phyloP scores from a whole-genome alignment of 2,113 vertebrate genomes.

The Silurus glanis region DNA sequence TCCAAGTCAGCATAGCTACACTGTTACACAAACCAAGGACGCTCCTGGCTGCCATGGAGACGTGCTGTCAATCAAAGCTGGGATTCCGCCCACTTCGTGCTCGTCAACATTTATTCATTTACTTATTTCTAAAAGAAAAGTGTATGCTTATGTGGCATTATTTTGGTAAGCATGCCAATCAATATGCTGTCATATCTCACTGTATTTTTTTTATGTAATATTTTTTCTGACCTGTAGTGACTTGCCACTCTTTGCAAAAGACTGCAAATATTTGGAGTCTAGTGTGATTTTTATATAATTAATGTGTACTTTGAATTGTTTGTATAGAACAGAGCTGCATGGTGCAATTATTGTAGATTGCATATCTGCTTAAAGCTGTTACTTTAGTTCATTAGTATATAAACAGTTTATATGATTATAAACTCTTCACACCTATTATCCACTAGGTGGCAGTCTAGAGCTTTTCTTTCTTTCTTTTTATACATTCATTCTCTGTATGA shows the following conservation, averaged over 20 bases:
- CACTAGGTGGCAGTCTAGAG: background rate
- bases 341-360: background rate
- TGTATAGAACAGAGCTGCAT: background rate
- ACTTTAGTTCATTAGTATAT: background rate
- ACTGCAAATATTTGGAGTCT: background rate
- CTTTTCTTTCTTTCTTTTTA: too few species aligned
- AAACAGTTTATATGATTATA: background rate
- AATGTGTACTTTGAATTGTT: background rate
- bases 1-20: background rate
- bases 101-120: too few species aligned
- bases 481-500: too few species aligned
- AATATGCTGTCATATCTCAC: background rate
- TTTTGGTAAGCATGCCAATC: background rate
- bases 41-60: constrained; percentile 55
- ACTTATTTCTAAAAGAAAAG: background rate
- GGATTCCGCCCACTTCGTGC: constrained; percentile 15
- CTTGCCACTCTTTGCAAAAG: background rate
- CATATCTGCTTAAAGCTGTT: background rate
- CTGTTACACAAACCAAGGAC: constrained; percentile 37
- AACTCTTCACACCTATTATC: background rate
- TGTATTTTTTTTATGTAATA: background rate
- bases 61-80: constrained; percentile 11
- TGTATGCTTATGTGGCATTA: background rate
- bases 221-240: too few species aligned
- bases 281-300: background rate